phyloP scores from a whole-genome alignment of 2,888 invertebrate species.

The Lottia gigantea region DNA sequence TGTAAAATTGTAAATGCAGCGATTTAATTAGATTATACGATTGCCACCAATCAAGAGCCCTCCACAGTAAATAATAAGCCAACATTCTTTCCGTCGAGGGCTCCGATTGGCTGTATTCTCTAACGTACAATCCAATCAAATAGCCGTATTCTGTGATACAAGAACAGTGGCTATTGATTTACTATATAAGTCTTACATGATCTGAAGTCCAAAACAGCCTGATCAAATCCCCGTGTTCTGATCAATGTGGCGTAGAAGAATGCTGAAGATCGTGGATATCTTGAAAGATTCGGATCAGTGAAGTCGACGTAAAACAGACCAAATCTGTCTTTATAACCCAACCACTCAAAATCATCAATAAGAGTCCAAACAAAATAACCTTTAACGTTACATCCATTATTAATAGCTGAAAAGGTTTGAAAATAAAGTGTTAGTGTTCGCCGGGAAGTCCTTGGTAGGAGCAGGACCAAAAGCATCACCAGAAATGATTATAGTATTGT shows the following conservation, averaged over 20 bases:
- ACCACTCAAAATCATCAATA: constrained; percentile 88
- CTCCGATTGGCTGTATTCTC: too few species aligned
- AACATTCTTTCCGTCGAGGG: too few species aligned
- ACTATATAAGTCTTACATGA: constrained; percentile 27
- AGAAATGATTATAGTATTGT: too few species aligned
- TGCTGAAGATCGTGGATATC: constrained; percentile 76
- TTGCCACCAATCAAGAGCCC: too few species aligned
- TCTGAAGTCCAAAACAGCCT: constrained; percentile 24
- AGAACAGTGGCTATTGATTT: too few species aligned
- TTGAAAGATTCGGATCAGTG: constrained; percentile 74
- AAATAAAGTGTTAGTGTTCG: not conserved
- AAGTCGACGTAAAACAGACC: constrained; percentile 81
- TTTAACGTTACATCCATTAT: constrained; percentile 59
- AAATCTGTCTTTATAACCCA: constrained; percentile 76
- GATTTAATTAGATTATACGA: too few species aligned
- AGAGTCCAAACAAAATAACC: constrained; percentile 84
- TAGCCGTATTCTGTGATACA: too few species aligned
- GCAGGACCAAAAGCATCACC: too few species aligned
- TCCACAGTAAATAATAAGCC: too few species aligned
- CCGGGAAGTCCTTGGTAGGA: too few species aligned
- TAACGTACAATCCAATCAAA: too few species aligned
- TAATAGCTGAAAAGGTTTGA: constrained; percentile 33
- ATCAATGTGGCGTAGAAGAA: constrained; percentile 50
- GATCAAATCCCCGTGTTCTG: constrained; percentile 41
- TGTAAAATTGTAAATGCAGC: too few species aligned